These are phyloP conservation scores for Callocephalon fimbriatum DNA, from an alignment of 2,113 vertebrate genomes.

Conservation along the genomic window DNA sequence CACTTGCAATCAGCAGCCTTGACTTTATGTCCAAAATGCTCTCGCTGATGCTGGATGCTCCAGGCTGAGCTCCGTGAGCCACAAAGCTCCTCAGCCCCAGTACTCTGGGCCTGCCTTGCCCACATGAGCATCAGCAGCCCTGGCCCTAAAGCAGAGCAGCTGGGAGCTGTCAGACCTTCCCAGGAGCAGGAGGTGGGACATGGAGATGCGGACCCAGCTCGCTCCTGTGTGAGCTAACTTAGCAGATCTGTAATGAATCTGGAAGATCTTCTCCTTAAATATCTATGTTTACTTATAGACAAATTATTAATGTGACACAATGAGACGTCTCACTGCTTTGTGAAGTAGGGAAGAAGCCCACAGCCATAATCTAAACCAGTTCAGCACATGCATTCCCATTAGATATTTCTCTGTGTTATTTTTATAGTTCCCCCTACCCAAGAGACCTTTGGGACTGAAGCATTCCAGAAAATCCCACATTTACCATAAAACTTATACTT, in stretches of 20 bases:
- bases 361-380: background rate
- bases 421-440: background rate
- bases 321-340: background rate
- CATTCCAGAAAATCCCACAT: background rate
- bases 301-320: background rate
- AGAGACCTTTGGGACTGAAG: background rate
- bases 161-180: background rate
- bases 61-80: background rate
- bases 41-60: background rate
- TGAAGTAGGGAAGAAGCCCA: background rate
- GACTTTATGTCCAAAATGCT: background rate
- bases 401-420: background rate
- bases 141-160: background rate
- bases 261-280: background rate
- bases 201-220: fast-evolving
- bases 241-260: background rate
- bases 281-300: background rate
- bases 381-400: too few relatives aligned
- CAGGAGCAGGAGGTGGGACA: background rate
- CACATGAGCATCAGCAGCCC: background rate
- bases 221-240: background rate
- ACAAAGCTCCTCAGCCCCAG: background rate
- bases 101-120: background rate
- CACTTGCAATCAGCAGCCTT: background rate
- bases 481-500: background rate